These are phyloP conservation scores for Ciconia boyciana DNA, from an alignment of 2,113 vertebrate species.

Conservation along the genomic window DNA sequence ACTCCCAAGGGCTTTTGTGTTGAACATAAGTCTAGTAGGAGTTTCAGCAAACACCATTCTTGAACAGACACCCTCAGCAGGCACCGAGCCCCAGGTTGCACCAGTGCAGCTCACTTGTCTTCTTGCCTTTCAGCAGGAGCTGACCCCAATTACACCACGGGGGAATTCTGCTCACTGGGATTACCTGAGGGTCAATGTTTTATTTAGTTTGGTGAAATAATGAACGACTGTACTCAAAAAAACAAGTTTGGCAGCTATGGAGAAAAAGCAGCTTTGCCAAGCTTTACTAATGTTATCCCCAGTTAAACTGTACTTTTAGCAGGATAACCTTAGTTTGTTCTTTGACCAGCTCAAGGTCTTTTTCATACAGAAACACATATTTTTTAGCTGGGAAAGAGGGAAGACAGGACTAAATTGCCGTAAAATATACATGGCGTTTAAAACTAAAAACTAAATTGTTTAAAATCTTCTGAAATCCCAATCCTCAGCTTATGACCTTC, in stretches of 20 bases:
- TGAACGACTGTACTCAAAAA: background rate
- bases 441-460: background rate
- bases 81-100: rapidly evolving
- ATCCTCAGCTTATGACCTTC: background rate
- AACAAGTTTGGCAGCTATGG: background rate
- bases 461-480: background rate
- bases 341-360: background rate
- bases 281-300: background rate
- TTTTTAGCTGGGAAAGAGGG: background rate
- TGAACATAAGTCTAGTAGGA: rapidly evolving
- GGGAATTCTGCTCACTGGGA: background rate
- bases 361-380: background rate
- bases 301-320: background rate
- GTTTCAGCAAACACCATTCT: background rate
- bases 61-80: background rate
- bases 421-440: background rate
- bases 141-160: rapidly evolving
- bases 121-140: background rate
- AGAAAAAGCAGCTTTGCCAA: constrained; percentile 4
- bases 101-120: background rate
- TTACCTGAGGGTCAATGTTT: background rate
- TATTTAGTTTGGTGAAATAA: constrained; percentile 15
- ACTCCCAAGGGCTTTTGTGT: background rate
- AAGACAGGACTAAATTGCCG: background rate
- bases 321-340: background rate